Conservation (phyloP, 2,113 vertebrate species). For the Elaphurus davidianus region DNA sequence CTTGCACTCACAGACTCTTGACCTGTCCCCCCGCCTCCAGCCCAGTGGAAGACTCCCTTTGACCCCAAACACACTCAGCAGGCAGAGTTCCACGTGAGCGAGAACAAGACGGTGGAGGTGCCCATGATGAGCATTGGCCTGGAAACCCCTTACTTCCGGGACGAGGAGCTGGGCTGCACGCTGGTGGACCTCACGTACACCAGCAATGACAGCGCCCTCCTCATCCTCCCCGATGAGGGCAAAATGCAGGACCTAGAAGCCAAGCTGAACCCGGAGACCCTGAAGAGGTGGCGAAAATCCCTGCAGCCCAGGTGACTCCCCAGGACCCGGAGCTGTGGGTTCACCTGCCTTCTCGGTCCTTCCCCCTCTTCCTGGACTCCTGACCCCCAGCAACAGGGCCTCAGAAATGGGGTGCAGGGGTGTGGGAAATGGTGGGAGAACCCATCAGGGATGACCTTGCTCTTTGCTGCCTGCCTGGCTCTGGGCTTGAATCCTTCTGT, state of each 20-base stretch:
- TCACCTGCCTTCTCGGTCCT: rapidly evolving
- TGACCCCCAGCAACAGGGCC: neutral
- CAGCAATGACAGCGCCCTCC: conserved; percentile 35
- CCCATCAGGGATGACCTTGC: rapidly evolving
- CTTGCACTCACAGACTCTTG: neutral
- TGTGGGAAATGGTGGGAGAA: neutral
- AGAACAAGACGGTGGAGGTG: conserved; percentile 77
- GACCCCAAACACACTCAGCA: conserved; percentile 54
- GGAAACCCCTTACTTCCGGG: conserved; percentile 70
- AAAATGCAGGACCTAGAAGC: conserved; percentile 69
- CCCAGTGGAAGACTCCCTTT: conserved; percentile 87
- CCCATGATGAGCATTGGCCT: conserved; percentile 84
- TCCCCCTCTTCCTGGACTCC: neutral
- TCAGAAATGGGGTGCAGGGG: neutral
- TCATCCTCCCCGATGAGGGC: conserved; percentile 76
- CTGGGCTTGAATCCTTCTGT: neutral
- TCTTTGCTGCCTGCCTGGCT: neutral
- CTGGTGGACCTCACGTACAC: conserved; percentile 68
- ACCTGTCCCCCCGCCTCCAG: conserved; percentile 62
- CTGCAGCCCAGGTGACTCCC: conserved; percentile 36
- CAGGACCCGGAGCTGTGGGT: rapidly evolving
- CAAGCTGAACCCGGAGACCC: conserved; percentile 39
- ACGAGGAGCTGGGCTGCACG: conserved; percentile 32
- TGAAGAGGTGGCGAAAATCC: conserved; percentile 66
- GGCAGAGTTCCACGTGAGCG: conserved; percentile 79